These are phyloP conservation scores for Riparia riparia DNA, from an alignment of 2,113 vertebrate genomes.

Conservation along the genomic window DNA sequence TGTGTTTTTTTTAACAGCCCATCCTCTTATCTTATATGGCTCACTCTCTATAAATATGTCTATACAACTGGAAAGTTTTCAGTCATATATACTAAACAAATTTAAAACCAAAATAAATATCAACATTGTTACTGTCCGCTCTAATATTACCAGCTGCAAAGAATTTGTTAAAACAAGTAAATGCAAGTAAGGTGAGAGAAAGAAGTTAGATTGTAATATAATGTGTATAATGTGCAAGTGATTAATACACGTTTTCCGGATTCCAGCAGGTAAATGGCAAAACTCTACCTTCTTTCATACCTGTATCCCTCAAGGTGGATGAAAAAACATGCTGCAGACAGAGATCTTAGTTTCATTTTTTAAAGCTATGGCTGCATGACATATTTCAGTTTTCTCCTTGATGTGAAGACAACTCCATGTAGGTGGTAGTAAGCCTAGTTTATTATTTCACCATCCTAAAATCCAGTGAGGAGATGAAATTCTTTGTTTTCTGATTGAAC, in stretches of 20 bases:
- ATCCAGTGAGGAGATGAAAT: neutral
- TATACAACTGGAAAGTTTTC: neutral
- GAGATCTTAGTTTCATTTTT: fast-evolving
- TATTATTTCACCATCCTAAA: neutral
- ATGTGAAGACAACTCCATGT: neutral
- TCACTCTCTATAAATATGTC: neutral
- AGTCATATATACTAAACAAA: neutral
- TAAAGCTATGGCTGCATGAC: neutral
- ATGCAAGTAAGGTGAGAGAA: neutral
- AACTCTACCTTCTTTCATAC: neutral
- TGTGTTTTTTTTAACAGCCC: neutral
- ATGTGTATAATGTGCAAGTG: neutral
- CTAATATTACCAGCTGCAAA: neutral
- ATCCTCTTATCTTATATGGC: neutral
- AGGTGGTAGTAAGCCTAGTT: neutral
- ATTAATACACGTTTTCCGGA: neutral
- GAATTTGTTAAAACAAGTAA: neutral
- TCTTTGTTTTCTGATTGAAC: neutral
- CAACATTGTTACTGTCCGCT: neutral
- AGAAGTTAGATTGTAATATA: neutral
- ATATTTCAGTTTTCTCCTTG: neutral
- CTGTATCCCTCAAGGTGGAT: neutral
- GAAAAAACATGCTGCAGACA: neutral
- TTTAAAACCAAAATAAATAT: neutral
- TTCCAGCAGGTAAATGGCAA: neutral